Evolutionary conservation across 2,113 vertebrate species (phyloP), one percentile per base, ranked within the genome.

Genomic region (Perognathus longimembris): DNA sequence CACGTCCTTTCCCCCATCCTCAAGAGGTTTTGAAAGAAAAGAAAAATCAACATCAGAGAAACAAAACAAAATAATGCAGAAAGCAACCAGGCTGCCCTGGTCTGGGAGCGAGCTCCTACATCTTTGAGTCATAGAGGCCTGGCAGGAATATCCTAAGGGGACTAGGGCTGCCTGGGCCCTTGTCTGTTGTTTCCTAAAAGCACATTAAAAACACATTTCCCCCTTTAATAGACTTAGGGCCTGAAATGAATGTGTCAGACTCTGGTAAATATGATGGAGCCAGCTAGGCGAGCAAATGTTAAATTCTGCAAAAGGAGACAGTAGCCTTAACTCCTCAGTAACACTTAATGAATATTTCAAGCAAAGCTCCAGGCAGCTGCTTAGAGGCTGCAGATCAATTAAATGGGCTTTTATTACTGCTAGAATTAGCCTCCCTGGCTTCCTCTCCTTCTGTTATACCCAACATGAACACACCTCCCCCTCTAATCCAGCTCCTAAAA

Each of bases 201-300:
- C 83, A 86, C 93, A 95, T 93, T 94, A 93, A 95, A 95, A 95
- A 90, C 73, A 89, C 93, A 93, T 97, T 93, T 90, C 84, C 34
- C 11, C 42, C 42, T 45, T 88, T 87, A 87, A 96, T 64, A 92
- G 94, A 93, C 88, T 96, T 42, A 69, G 3, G 14, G 89, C 87
- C 88, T 0, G 2, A 85, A 14, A 91, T 42, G 92, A 96, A 91
- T 17, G 1, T 32, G 95, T 92, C 97, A 79, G 22, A 1, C 3
- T 21, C 82, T 21, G 76, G 79, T 85, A 75, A 93, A 67, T 88
- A 54, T 54, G 76, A 93, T 9, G 67, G 93, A 90, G 90, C 66
- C 10, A 0, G 4, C 85, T 54, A 32, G 85, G 50, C 34, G 2
- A 45, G 78, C 36, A 89, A 97, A 36, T 50, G 36, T 8, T 90